Evolutionary conservation across 2,113 vertebrate genomes (phyloP), one percentile per base, ranked within the genome.

Genomic region (Todiramphus saurophagus): DNA sequence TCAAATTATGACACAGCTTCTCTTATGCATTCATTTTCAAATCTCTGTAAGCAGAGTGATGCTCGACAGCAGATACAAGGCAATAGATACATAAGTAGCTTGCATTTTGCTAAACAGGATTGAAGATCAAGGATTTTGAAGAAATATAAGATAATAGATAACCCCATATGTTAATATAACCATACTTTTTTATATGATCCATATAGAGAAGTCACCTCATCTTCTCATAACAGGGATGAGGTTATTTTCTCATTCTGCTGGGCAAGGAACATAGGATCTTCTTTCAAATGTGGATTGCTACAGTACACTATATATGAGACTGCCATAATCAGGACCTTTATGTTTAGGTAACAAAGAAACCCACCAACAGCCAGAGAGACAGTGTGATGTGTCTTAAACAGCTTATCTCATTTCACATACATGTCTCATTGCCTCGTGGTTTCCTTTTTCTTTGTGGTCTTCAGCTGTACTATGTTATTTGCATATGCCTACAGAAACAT

Each of bases 1-100:
- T 93, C 79, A 95, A 87, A 84, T 89, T 91, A 79, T 90, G 86
- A 95, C 81, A 87, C 64, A 87, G 80, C 21, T 95, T 83, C 81
- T 89, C 62, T 89, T 81, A 79, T 25, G 50, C 83, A 44, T 92
- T 91, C 25, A 30, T 92, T 92, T 93, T 84, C 58, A 94, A 83
- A 87, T 82, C 43, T 92, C 73, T 75, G 64, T 80, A 73, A 91
- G 53, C 10, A 78, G 64, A 83, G 44, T 44, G 73, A 72, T 50
- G 12, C n/a, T 90, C 94, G 66, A 81, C 80, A 90, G 58, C 48
- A 89, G 27, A 69, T 56, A 89, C 44, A 87, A 87, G 69, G 48
- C 28, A 58, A 28, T n/a, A 67, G 77, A 19, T 68, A 63, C 33
- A 55, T 63, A 83, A 70, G 30, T 67, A 37, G 4, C 41, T 75